Percentiles rank a stretch among this genome's conserved stretches.
These are phyloP conservation scores for Eulacestoma nigropectus DNA, from an alignment of 2,113 vertebrate genomes.

Conservation along the genomic window DNA sequence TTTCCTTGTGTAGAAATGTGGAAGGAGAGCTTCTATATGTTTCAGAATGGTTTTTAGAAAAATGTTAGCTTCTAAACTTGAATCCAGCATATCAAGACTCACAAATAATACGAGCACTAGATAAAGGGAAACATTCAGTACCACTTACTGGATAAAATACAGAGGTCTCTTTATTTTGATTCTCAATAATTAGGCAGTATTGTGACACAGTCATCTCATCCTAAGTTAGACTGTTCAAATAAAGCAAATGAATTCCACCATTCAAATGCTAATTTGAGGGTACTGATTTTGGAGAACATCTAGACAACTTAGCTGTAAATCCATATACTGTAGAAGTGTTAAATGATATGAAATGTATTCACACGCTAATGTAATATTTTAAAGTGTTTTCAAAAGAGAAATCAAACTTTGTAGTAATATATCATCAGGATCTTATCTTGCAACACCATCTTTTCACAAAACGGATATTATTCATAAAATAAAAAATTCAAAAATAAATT, in stretches of 20 bases:
- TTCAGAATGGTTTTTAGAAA: background rate
- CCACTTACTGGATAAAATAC: background rate
- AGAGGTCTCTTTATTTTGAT: background rate
- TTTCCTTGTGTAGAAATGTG: background rate
- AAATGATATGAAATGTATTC: background rate
- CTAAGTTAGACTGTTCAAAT: background rate
- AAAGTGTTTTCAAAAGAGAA: background rate
- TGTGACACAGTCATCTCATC: background rate
- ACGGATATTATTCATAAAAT: background rate
- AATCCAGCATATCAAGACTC: background rate
- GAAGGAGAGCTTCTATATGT: background rate
- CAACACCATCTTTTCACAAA: background rate
- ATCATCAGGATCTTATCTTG: background rate
- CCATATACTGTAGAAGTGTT: background rate
- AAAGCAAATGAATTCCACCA: background rate
- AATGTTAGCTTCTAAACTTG: background rate
- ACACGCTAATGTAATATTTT: background rate
- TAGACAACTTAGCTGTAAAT: background rate
- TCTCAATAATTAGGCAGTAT: background rate
- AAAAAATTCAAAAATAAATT: background rate
- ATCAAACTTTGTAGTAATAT: background rate
- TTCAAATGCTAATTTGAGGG: fast-evolving
- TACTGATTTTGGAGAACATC: background rate
- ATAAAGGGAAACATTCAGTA: background rate
- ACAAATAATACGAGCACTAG: background rate